Percentiles rank a stretch among this genome's conserved stretches.
These are phyloP conservation scores for Botrylloides violaceus DNA, from an alignment of 23 tunicate species.

Conservation along the genomic window DNA sequence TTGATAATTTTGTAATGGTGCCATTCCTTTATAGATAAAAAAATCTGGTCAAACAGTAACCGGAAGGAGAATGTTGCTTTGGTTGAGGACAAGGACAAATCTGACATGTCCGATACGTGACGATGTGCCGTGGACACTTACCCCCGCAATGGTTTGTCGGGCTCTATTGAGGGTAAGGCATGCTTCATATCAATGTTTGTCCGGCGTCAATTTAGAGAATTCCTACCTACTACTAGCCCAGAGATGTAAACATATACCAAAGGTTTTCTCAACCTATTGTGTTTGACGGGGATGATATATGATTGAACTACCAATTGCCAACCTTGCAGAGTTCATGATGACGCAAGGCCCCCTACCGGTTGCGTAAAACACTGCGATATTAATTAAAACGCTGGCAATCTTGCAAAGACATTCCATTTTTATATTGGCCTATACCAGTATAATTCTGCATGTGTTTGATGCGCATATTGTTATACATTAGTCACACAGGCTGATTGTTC, in stretches of 20 bases:
- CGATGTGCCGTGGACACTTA: slow-evolving; percentile 33
- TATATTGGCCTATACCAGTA: neutral
- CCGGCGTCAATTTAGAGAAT: no score
- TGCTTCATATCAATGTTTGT: no score
- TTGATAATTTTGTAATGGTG: neutral
- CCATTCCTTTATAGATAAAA: slow-evolving; percentile 2
- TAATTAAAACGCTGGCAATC: no score
- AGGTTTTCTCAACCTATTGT: no score
- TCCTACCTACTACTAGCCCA: no score
- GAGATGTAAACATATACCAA: no score
- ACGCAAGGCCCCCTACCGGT: no score
- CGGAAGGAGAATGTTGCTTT: slow-evolving; percentile 40
- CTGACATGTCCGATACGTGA: slow-evolving; percentile 29
- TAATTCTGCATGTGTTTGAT: neutral
- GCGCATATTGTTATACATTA: neutral
- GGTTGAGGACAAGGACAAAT: slow-evolving; percentile 20
- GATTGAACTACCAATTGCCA: no score
- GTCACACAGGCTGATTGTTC: slow-evolving; percentile 14
- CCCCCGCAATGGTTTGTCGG: slow-evolving; percentile 30
- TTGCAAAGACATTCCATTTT: no score
- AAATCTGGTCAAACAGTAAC: slow-evolving; percentile 30
- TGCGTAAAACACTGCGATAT: no score
- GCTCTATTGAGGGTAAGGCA: slow-evolving; percentile 22
- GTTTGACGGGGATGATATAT: no score
- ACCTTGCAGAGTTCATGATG: no score